phyloP scores from a whole-genome alignment of 2,113 vertebrate genomes.

The Craseonycteris thonglongyai region DNA sequence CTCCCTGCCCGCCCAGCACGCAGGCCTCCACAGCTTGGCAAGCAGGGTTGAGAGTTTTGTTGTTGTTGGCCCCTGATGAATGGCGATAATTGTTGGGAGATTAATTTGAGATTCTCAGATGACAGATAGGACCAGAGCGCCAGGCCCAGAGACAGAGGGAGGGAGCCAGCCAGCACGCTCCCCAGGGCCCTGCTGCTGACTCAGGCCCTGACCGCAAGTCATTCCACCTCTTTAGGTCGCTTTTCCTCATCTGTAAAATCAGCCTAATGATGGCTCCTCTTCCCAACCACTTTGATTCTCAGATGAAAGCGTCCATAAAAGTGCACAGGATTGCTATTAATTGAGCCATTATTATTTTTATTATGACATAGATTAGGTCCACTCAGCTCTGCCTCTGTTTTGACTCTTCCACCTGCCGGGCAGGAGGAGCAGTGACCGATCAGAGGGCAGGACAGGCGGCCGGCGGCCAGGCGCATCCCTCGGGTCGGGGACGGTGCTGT shows the following conservation, averaged over 20 bases:
- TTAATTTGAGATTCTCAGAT: slow-evolving; percentile 61
- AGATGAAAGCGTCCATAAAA: slow-evolving; percentile 70
- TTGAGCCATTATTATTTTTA: slow-evolving; percentile 73
- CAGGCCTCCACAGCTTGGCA: neutral
- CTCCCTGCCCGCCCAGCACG: neutral
- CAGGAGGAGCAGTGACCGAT: neutral
- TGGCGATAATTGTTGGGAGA: slow-evolving; percentile 64
- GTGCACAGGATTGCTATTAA: slow-evolving; percentile 70
- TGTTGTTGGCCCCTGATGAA: slow-evolving; percentile 53
- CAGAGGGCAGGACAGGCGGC: neutral
- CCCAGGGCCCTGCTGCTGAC: neutral
- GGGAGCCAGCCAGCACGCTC: neutral
- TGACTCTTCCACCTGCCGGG: slow-evolving; percentile 57
- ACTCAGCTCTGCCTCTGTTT: slow-evolving; percentile 64
- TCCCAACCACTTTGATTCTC: slow-evolving; percentile 65
- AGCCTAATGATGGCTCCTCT: slow-evolving; percentile 49
- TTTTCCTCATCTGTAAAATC: slow-evolving; percentile 62
- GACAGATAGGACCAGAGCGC: slow-evolving; percentile 38
- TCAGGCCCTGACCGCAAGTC: slow-evolving; percentile 59
- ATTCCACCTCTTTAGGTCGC: slow-evolving; percentile 20
- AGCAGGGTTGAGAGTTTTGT: neutral
- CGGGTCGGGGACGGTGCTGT: accelerated
- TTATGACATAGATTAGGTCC: slow-evolving; percentile 68
- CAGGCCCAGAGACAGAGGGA: neutral
- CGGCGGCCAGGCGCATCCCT: neutral